Evolutionary conservation across 1,140 invertebrate species (phyloP).

Genomic region (Eubasilissa regina): DNA sequence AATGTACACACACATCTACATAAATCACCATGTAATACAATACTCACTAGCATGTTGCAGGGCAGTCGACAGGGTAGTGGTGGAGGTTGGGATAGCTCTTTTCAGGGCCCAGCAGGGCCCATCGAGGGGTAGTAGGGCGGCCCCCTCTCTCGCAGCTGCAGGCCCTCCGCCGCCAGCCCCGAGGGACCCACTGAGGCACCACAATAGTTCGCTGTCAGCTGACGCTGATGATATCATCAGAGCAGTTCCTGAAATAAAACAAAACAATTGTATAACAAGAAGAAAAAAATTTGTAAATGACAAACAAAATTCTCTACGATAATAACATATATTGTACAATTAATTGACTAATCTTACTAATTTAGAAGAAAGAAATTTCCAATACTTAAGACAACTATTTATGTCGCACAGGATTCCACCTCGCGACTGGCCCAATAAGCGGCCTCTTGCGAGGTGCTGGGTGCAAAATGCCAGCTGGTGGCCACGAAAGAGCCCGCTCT

Average conservation of each 20-base stretch:
- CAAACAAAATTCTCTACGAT: too few species aligned
- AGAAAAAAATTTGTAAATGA: not conserved
- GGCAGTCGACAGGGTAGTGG: constrained; percentile 54
- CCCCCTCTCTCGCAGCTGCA: constrained; percentile 80
- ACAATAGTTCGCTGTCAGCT: constrained; percentile 77
- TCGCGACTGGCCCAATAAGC: too few species aligned
- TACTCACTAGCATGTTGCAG: constrained; percentile 60
- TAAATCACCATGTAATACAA: too few species aligned
- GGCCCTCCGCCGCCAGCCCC: constrained; percentile 63
- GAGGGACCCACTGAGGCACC: constrained; percentile 82
- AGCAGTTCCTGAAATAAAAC: constrained; percentile 74
- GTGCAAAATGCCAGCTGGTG: too few species aligned
- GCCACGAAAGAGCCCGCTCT: too few species aligned
- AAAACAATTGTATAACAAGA: not conserved
- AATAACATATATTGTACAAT: too few species aligned
- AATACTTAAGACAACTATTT: too few species aligned
- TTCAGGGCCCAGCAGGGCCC: constrained; percentile 84
- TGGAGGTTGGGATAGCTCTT: constrained; percentile 57
- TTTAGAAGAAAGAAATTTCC: too few species aligned
- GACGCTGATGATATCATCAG: constrained; percentile 80
- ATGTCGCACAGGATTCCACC: too few species aligned
- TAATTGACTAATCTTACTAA: too few species aligned
- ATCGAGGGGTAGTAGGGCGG: constrained; percentile 84
- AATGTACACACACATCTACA: too few species aligned
- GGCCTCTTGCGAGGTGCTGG: too few species aligned